phyloP scores from a whole-genome alignment of 2,888 invertebrate genomes.

The Trisateles emortualis region DNA sequence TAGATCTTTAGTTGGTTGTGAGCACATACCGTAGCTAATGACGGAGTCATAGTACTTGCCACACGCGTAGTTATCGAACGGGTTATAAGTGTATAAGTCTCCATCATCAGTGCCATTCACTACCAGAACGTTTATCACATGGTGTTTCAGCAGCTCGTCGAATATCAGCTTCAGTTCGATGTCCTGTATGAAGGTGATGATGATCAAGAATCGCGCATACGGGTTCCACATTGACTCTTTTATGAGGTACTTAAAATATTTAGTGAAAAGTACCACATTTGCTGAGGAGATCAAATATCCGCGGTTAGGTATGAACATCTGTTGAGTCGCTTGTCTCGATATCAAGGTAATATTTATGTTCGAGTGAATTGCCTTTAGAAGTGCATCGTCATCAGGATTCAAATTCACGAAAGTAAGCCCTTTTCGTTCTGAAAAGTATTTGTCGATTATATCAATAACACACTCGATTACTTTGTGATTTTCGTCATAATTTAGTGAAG shows the following conservation, averaged over 20 bases:
- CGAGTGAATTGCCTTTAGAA: slow-evolving; percentile 41
- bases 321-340: slow-evolving; percentile 3
- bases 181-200: slow-evolving; percentile 43
- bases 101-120: slow-evolving; percentile 51
- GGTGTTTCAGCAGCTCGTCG: slow-evolving; percentile 50
- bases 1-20: slow-evolving; percentile 34
- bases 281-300: slow-evolving; percentile 54
- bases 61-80: slow-evolving; percentile 66
- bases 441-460: slow-evolving; percentile 26
- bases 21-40: slow-evolving; percentile 60
- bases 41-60: slow-evolving; percentile 61
- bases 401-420: slow-evolving; percentile 34
- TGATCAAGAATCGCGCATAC: slow-evolving; percentile 51
- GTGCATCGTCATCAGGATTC: slow-evolving; percentile 13
- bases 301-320: slow-evolving; percentile 16
- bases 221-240: slow-evolving; percentile 60
- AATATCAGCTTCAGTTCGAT: slow-evolving; percentile 52
- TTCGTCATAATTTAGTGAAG: background rate
- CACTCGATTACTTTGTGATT: slow-evolving; percentile 21
- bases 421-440: slow-evolving; percentile 35
- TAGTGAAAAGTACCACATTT: slow-evolving; percentile 36
- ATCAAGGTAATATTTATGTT: slow-evolving; percentile 8
- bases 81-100: slow-evolving; percentile 65
- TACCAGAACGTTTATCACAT: slow-evolving; percentile 56
- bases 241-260: slow-evolving; percentile 37